Percentiles rank a stretch among this genome's conserved stretches.
phyloP scores from a whole-genome alignment of 2,888 invertebrate species.

The Schizotus pectinicornis region DNA sequence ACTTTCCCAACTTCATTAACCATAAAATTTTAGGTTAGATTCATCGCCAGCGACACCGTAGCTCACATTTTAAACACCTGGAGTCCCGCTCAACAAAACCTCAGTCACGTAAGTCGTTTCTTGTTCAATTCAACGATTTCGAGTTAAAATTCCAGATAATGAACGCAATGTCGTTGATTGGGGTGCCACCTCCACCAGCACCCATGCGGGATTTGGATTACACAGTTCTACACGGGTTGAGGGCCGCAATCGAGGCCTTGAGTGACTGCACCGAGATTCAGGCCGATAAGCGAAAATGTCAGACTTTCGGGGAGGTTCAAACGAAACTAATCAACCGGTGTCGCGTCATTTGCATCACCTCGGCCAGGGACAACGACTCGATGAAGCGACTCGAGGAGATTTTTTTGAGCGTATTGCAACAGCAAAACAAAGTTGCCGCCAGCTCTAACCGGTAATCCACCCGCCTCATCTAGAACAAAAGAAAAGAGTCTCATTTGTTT shows the following conservation, averaged over 20 bases:
- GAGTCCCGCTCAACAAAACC: conserved; percentile 82
- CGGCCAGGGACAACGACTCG: conserved; percentile 85
- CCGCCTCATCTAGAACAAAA: too few relatives aligned
- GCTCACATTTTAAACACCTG: conserved; percentile 87
- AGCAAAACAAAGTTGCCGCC: conserved; percentile 77
- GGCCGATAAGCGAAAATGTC: conserved; percentile 61
- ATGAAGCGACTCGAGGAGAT: conserved; percentile 87
- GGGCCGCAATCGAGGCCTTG: conserved; percentile 84
- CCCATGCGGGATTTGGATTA: conserved; percentile 65
- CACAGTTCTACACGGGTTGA: conserved; percentile 81
- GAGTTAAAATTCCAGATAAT: conserved; percentile 66
- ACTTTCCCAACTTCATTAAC: neutral
- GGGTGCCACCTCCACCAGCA: conserved; percentile 69
- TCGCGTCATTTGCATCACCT: conserved; percentile 89
- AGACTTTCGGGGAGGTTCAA: conserved; percentile 57
- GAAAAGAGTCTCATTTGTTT: too few relatives aligned
- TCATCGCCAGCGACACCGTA: conserved; percentile 86
- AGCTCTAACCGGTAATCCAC: conserved; percentile 62
- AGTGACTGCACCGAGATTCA: conserved; percentile 83
- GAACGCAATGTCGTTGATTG: conserved; percentile 82
- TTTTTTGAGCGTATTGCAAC: conserved; percentile 78
- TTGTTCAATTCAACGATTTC: conserved; percentile 1
- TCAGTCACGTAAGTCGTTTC: conserved; percentile 74
- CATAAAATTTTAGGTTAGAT: conserved; percentile 70
- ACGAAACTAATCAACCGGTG: conserved; percentile 65